Conservation (phyloP, 2,797 vertebrate species). For the Poeciliopsis turneri region DNA sequence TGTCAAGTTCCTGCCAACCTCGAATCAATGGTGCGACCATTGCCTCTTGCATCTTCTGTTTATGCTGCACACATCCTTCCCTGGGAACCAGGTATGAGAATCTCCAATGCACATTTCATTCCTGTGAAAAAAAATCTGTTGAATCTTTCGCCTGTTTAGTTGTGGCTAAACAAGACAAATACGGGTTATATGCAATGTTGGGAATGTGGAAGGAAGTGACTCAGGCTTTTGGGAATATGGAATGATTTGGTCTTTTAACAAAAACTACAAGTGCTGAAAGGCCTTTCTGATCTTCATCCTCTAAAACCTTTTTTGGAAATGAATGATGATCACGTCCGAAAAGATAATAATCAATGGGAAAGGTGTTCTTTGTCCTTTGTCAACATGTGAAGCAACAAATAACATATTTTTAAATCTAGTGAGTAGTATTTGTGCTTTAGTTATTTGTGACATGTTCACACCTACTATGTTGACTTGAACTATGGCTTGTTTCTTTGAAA, state of each 20-base stretch:
- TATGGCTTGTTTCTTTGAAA: no score
- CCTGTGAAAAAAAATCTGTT: no score
- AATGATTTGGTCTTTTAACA: background rate
- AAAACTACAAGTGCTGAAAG: background rate
- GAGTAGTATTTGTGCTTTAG: background rate
- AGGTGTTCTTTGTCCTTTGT: background rate
- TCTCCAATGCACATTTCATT: no score
- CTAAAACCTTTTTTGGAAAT: background rate
- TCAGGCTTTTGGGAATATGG: background rate
- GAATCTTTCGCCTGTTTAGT: no score
- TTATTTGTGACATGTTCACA: background rate
- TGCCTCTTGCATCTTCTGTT: no score
- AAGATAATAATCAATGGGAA: no score
- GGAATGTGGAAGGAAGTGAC: background rate
- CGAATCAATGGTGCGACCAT: no score
- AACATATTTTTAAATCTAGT: background rate
- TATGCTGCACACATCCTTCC: no score
- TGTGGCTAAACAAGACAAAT: background rate
- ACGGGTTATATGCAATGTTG: background rate
- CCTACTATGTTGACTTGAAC: no score
- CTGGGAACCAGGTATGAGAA: no score
- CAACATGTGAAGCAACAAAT: background rate
- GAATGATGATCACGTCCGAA: background rate
- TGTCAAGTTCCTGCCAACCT: no score
- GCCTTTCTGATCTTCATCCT: background rate